A percentile compares a stretch with the other conserved stretches of the same genome.
Evolutionary conservation across 1,140 invertebrate species (phyloP).

Genomic region (Daktulosphaira vitifoliae): DNA sequence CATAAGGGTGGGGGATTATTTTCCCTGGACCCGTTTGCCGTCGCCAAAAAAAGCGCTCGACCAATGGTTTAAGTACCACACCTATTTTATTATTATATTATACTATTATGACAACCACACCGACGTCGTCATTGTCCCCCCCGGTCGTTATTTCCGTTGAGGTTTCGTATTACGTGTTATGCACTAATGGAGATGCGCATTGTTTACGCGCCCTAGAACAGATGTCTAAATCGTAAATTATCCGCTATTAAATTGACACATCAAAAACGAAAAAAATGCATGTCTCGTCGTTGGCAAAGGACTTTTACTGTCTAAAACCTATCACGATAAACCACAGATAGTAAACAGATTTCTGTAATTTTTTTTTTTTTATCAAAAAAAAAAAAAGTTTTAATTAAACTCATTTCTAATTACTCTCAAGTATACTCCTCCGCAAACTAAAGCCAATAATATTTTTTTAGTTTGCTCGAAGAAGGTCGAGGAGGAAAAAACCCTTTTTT

Average conservation of each 20-base stretch:
- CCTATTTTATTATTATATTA: slow-evolving; percentile 22
- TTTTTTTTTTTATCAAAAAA: background rate
- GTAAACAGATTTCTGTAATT: too few relatives aligned
- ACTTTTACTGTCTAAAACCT: too few relatives aligned
- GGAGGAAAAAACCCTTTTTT: slow-evolving; percentile 14
- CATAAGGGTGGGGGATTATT: background rate
- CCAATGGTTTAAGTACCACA: slow-evolving; percentile 28
- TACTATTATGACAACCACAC: background rate
- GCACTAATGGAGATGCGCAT: slow-evolving; percentile 25
- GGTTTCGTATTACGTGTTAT: slow-evolving; percentile 32
- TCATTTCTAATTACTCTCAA: slow-evolving; percentile 25
- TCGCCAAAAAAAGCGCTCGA: slow-evolving; percentile 5
- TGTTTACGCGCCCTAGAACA: background rate
- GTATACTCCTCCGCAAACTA: background rate
- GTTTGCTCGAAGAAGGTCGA: background rate
- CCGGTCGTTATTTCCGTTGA: slow-evolving; percentile 32
- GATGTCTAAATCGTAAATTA: slow-evolving; percentile 31
- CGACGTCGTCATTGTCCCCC: background rate
- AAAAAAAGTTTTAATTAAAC: slow-evolving; percentile 25
- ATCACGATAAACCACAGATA: too few relatives aligned
- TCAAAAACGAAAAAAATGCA: background rate
- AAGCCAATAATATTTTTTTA: slow-evolving; percentile 28
- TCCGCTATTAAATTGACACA: slow-evolving; percentile 1
- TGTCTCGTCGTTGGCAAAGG: background rate
- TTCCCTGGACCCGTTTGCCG: slow-evolving; percentile 22